Percentiles rank a stretch among this genome's conserved stretches.
Evolutionary conservation across 2,797 vertebrate genomes (phyloP).

Genomic region (Chiroxiphia lanceolata): DNA sequence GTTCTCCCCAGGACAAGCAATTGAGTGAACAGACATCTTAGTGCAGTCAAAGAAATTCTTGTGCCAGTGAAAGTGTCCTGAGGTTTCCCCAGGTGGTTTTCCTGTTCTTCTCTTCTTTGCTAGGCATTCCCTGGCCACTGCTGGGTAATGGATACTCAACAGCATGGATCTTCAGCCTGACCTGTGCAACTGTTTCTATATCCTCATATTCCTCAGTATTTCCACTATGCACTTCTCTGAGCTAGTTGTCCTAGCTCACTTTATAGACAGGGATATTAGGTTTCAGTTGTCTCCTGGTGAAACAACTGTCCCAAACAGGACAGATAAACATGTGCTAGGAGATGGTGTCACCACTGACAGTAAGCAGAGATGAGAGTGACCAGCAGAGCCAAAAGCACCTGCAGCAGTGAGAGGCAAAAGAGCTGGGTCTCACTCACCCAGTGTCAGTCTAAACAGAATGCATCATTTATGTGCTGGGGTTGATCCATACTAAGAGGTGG

Average conservation of each 20-base stretch:
- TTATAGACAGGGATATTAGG: background rate
- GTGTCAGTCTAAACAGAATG: background rate
- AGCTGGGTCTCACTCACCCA: background rate
- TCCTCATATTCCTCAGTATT: background rate
- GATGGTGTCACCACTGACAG: background rate
- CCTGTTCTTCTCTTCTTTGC: background rate
- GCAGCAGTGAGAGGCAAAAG: background rate
- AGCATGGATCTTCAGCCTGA: background rate
- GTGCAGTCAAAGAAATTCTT: background rate
- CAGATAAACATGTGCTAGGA: background rate
- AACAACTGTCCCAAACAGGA: background rate
- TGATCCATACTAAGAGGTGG: background rate
- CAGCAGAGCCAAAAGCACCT: background rate
- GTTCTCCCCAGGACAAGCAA: background rate
- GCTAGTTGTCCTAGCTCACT: background rate
- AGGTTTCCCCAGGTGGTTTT: background rate
- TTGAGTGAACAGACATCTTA: background rate
- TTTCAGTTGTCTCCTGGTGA: background rate
- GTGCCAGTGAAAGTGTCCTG: background rate
- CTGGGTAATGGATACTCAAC: background rate
- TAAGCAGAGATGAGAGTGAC: background rate
- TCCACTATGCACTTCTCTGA: background rate
- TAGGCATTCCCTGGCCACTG: background rate
- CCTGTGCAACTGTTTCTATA: background rate
- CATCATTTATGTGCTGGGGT: accelerated